Evolutionary conservation across 1,140 invertebrate species (phyloP), one percentile per base, ranked within the genome.

Genomic region (Pristionchus pacificus): DNA sequence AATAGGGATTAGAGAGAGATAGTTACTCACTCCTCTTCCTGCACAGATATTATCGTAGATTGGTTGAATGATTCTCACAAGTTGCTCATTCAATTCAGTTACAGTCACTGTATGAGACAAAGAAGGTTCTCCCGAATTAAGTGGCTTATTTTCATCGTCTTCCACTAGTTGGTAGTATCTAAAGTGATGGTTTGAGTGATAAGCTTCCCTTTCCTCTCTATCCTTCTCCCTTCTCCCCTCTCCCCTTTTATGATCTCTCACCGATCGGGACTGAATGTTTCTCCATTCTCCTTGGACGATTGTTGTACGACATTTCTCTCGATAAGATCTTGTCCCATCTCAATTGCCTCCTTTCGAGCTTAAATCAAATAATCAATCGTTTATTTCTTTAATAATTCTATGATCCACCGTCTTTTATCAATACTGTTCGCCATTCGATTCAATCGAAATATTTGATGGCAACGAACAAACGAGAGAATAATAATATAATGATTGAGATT

Each of bases 301-400:
- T 82, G 71, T 62, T 82, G 78, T 24, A 80, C 81, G 77, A 85
- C 84, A 70, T 84, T 80, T n/a, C 77, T 69, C 62, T 84, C 82
- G 60, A 86, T 81, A 49, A 86, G 68, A 30, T 77, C 76, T 69
- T 85, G 85, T 14, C 85, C 84, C 76, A 84, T 79, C 63, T 84
- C 79, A 27, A 85, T 59, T 13, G 84, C 85, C 58, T 77, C 67
- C 33, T 74, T 70, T 28, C 80, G 63, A 19, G 80, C 84, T 85
- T 69, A 29, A 74, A 81, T 49, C 31, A 71, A 38, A 71, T 67
- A 58, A 10, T 49, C 38, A 19, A n/a, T n/a, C n/a, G n/a, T n/a
- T n/a, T n/a, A n/a, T n/a, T n/a, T n/a, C n/a, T n/a, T n/a, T n/a
- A n/a, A n/a, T n/a, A n/a, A n/a, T n/a, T n/a, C n/a, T n/a, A n/a